These are phyloP conservation scores for Trematomus loennbergii DNA, from an alignment of 2,113 vertebrate species.

Conservation along the genomic window DNA sequence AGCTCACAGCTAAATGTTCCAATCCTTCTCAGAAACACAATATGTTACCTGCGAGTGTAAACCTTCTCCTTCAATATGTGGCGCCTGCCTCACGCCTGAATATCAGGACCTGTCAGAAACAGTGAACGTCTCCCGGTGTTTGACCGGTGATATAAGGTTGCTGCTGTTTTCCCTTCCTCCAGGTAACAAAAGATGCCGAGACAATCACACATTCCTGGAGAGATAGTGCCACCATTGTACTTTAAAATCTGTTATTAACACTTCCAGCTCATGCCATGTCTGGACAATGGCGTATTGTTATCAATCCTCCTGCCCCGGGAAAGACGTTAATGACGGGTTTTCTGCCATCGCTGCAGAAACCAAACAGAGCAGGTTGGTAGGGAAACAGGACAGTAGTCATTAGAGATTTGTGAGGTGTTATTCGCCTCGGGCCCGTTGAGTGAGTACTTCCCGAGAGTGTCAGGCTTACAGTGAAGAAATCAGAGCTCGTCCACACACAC, in stretches of 20 bases:
- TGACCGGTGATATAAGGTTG: constrained; percentile 45
- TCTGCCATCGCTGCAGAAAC: constrained; percentile 17
- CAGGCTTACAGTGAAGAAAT: constrained; percentile 31
- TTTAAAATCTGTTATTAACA: constrained; percentile 40
- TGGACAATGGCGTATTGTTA: constrained; percentile 66
- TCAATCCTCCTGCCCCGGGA: constrained; percentile 24
- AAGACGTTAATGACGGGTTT: constrained; percentile 35
- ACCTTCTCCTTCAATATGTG: constrained; percentile 15
- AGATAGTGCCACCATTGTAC: constrained; percentile 59
- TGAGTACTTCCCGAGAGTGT: constrained; percentile 52
- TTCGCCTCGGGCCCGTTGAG: constrained; percentile 51
- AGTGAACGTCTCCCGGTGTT: constrained; percentile 9
- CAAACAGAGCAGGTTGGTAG: constrained; percentile 61
- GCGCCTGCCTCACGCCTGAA: background rate
- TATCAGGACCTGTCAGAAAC: constrained; percentile 20
- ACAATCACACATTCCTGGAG: constrained; percentile 36
- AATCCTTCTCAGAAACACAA: constrained; percentile 5
- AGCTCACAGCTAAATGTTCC: background rate
- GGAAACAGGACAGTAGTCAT: constrained; percentile 68
- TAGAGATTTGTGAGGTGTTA: constrained; percentile 50
- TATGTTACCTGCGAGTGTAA: constrained; percentile 12
- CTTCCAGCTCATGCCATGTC: background rate
- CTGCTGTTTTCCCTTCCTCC: constrained; percentile 11
- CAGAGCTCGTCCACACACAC: background rate
- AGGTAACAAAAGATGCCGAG: constrained; percentile 34